Conservation (phyloP, 1,140 invertebrate species). For the Drosophila tsacasi region DNA sequence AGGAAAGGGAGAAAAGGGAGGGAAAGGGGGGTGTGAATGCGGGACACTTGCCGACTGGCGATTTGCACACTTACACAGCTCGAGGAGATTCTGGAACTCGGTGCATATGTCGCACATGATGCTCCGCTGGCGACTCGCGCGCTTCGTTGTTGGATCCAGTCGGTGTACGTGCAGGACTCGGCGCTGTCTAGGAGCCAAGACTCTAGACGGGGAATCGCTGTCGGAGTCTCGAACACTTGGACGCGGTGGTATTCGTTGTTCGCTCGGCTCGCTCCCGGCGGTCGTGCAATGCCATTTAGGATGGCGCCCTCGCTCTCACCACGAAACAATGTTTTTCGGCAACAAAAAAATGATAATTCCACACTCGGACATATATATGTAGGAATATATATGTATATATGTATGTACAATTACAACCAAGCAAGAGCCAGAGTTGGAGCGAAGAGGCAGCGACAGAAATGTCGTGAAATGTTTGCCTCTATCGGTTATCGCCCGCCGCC, state of each 20-base stretch:
- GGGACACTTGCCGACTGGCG: conserved; percentile 42
- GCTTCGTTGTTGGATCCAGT: conserved; percentile 1
- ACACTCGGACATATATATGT: conserved; percentile 52
- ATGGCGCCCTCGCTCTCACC: conserved; percentile 68
- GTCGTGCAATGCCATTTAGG: conserved; percentile 75
- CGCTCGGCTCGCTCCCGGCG: conserved; percentile 58
- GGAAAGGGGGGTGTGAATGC: neutral
- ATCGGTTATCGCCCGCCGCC: conserved; percentile 9
- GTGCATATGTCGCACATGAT: conserved; percentile 75
- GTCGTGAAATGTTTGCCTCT: conserved; percentile 19
- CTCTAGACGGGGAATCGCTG: conserved; percentile 21
- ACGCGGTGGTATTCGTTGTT: conserved; percentile 56
- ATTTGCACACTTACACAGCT: conserved; percentile 74
- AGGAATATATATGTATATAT: conserved; percentile 48
- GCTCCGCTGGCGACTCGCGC: conserved; percentile 19
- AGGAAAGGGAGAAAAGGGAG: neutral
- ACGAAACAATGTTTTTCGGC: conserved; percentile 64
- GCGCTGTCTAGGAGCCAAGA: conserved; percentile 23
- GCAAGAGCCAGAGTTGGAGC: conserved; percentile 40
- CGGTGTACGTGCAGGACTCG: conserved; percentile 9
- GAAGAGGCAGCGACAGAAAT: conserved; percentile 36
- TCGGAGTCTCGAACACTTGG: conserved; percentile 38
- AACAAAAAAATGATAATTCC: conserved; percentile 60
- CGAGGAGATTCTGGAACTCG: conserved; percentile 75
- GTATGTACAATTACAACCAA: conserved; percentile 51